Evolutionary conservation across 2,888 invertebrate species (phyloP), one percentile per base, ranked within the genome.

Genomic region (Ochropleura leucogaster): DNA sequence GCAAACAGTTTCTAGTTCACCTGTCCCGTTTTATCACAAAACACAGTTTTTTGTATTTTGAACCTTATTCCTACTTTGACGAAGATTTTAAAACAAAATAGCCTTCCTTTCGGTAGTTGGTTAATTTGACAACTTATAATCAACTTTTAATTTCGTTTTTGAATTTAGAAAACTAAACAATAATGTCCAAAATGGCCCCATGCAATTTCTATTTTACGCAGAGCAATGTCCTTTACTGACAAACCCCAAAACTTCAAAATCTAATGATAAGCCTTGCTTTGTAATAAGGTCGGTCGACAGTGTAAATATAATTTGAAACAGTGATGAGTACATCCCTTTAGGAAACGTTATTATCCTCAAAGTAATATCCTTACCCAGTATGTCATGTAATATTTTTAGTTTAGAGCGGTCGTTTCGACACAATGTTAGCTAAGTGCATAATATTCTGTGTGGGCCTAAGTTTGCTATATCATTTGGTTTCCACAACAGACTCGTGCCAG

Each of bases 401-500:
- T 3, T 3, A 68, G 55, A 9, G 40, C 14, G 44, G 46, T 3
- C 40, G 14, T 59, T 62, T 5, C 20, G 14, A 14, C 55, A 66
- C 47, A 14, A 88, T 87, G 87, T 85, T 62, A 9, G 63, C 20
- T 42, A 72, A 68, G 67, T 64, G 44, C 14, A n/a, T 82, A 44
- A 42, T 75, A 68, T 73, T 88, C 71, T 78, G 18, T 47, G 8
- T 79, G 9, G 30, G 65, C 2, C 60, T 86, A 16, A 69, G 72
- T 67, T 72, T 80, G 8, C 73, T 68, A 57, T 59, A 59, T 53
- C 49, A 68, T 40, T 40, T 59, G 40, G 70, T 79, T 65, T 70
- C 16, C 20, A 44, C 80, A 6, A 59, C 53, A 30, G 68, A 87
- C 49, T 72, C 83, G 42, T 95, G 95, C 85, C 87, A 88, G 46